phyloP scores from a whole-genome alignment of 2,797 vertebrate species.

The Phataginus tetradactyla region DNA sequence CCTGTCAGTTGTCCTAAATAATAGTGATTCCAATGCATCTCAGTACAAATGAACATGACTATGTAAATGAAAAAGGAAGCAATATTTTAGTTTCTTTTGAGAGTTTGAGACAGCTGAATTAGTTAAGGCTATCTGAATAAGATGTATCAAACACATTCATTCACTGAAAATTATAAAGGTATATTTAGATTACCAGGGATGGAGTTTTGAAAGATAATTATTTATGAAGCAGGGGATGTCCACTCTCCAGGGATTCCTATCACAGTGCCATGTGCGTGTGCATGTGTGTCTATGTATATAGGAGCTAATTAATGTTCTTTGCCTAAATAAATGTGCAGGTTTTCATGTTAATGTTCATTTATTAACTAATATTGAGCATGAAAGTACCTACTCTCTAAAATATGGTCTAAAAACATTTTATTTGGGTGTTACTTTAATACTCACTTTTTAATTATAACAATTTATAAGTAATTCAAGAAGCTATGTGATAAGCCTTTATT shows the following conservation, averaged over 20 bases:
- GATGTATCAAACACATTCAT: not conserved
- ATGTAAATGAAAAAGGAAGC: not conserved
- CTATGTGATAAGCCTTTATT: not conserved
- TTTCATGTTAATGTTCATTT: conserved; percentile 45
- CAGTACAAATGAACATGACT: not conserved
- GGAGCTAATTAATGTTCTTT: conserved; percentile 11
- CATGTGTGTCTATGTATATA: not conserved
- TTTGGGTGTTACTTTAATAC: not conserved
- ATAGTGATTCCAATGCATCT: not conserved
- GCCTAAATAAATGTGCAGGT: conserved; percentile 32
- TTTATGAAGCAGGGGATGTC: conserved; percentile 24
- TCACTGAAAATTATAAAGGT: conserved; percentile 36
- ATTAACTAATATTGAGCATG: conserved; percentile 44
- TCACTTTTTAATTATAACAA: conserved; percentile 10
- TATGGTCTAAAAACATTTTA: not conserved
- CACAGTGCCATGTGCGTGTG: not conserved
- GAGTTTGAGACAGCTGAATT: conserved; percentile 9
- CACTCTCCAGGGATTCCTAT: not conserved
- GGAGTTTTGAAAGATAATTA: conserved; percentile 46
- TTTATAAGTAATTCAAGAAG: conserved; percentile 35
- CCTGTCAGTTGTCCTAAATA: conserved; percentile 7
- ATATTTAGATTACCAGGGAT: not conserved
- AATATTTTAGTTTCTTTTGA: not conserved
- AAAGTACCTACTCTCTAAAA: conserved; percentile 28
- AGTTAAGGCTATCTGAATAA: not conserved